These are phyloP conservation scores for Morpho deidamia DNA, from an alignment of 2,888 invertebrate species.

Conservation along the genomic window DNA sequence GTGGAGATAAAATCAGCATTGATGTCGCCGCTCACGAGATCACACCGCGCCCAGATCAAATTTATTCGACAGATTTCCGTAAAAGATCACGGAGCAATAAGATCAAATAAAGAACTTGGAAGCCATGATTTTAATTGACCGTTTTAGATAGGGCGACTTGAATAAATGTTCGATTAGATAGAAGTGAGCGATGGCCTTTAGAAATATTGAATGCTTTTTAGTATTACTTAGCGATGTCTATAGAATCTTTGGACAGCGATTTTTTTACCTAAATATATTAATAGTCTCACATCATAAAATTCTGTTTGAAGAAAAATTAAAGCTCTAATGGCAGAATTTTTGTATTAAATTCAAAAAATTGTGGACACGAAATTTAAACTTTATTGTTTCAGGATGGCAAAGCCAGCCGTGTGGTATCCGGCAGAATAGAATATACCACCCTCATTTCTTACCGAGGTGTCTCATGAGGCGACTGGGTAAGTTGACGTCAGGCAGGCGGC, in stretches of 20 bases:
- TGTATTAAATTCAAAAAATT: too few relatives aligned
- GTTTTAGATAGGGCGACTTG: conserved; percentile 20
- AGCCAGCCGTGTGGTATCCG: too few relatives aligned
- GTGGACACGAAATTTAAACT: too few relatives aligned
- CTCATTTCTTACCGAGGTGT: too few relatives aligned
- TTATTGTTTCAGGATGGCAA: too few relatives aligned
- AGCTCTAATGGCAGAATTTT: too few relatives aligned
- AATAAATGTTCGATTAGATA: conserved; percentile 8
- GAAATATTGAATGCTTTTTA: neutral
- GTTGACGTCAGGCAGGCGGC: too few relatives aligned
- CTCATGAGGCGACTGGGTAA: too few relatives aligned
- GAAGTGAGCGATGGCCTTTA: neutral
- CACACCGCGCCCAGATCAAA: conserved; percentile 17
- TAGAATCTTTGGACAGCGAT: neutral
- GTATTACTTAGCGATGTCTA: neutral
- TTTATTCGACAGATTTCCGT: conserved; percentile 18
- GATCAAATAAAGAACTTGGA: conserved; percentile 17
- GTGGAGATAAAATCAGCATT: conserved; percentile 62
- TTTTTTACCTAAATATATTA: too few relatives aligned
- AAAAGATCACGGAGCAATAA: conserved; percentile 16
- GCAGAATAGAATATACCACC: too few relatives aligned
- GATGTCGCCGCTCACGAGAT: conserved; percentile 44
- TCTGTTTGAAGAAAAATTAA: too few relatives aligned
- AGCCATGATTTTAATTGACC: conserved; percentile 20
- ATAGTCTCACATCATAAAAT: too few relatives aligned